Evolutionary conservation across 2,113 vertebrate genomes (phyloP).

Genomic region (Cryptoleucopteryx plumbea): DNA sequence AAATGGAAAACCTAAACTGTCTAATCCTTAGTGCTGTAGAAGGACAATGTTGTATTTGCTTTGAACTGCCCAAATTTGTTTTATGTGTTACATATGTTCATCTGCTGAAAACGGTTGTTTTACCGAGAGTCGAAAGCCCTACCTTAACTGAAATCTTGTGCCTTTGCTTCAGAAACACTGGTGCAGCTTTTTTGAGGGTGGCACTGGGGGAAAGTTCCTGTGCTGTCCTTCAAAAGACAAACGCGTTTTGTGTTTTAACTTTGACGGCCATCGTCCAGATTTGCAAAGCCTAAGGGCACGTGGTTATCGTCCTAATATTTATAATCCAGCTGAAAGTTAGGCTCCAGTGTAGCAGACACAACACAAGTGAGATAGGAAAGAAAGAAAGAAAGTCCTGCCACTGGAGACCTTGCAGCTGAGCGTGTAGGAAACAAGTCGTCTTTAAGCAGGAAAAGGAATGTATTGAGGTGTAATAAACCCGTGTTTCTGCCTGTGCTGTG

Average conservation of each 20-base stretch:
- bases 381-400: not conserved
- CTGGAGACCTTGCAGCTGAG: not conserved
- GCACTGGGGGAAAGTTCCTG: not conserved
- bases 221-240: not conserved
- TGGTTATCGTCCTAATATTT: not conserved
- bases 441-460: not conserved
- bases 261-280: not conserved
- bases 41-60: accelerated
- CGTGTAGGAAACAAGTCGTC: not conserved
- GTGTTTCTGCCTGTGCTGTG: not conserved
- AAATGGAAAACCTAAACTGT: not conserved
- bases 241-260: not conserved
- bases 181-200: not conserved
- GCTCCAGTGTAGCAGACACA: not conserved
- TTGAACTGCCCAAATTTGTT: not conserved
- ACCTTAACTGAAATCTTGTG: accelerated
- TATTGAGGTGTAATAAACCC: not conserved
- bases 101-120: not conserved
- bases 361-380: not conserved
- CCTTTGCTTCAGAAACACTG: not conserved
- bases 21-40: not conserved
- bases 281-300: not conserved
- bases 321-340: not conserved
- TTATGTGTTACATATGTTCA: accelerated
- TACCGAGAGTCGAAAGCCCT: not conserved